phyloP scores from a whole-genome alignment of 2,113 vertebrate species.

The Theropithecus gelada region DNA sequence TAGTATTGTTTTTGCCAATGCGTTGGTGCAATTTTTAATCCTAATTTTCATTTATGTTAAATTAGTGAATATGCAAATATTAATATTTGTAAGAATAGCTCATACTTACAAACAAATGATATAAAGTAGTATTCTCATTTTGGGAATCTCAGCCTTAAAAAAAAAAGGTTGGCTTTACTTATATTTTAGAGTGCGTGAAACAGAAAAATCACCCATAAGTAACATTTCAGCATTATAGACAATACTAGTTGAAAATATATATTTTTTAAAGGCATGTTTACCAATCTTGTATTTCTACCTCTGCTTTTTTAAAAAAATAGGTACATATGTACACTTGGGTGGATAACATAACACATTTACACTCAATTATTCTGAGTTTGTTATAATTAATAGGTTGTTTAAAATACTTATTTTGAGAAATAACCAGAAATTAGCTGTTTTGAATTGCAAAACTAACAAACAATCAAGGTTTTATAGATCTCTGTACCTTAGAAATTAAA shows the following conservation, averaged over 20 bases:
- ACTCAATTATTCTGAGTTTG: constrained; percentile 68
- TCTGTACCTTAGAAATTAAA: constrained; percentile 62
- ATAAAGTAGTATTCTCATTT: constrained; percentile 68
- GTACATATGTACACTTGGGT: constrained; percentile 67
- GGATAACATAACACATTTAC: constrained; percentile 58
- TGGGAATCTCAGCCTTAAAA: constrained; percentile 59
- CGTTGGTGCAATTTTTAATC: constrained; percentile 79
- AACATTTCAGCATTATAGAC: constrained; percentile 76
- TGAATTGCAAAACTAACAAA: constrained; percentile 70
- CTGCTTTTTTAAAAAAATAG: constrained; percentile 68
- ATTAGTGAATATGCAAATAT: constrained; percentile 78
- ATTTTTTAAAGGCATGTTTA: constrained; percentile 59
- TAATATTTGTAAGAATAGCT: constrained; percentile 71
- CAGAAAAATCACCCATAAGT: constrained; percentile 80
- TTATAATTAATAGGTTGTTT: constrained; percentile 70
- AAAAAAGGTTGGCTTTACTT: constrained; percentile 54
- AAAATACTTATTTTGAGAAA: constrained; percentile 67
- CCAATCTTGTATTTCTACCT: constrained; percentile 62
- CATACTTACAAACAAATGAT: constrained; percentile 73
- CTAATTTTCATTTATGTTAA: constrained; percentile 68
- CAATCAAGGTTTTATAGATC: constrained; percentile 67
- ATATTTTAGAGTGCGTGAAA: constrained; percentile 58
- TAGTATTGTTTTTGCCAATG: constrained; percentile 62
- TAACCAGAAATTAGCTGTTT: constrained; percentile 60
- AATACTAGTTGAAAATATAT: constrained; percentile 77